Percentiles rank a stretch among this genome's conserved stretches.
These are phyloP conservation scores for Syngnathus acus DNA, from an alignment of 2,797 vertebrate species.

Conservation along the genomic window DNA sequence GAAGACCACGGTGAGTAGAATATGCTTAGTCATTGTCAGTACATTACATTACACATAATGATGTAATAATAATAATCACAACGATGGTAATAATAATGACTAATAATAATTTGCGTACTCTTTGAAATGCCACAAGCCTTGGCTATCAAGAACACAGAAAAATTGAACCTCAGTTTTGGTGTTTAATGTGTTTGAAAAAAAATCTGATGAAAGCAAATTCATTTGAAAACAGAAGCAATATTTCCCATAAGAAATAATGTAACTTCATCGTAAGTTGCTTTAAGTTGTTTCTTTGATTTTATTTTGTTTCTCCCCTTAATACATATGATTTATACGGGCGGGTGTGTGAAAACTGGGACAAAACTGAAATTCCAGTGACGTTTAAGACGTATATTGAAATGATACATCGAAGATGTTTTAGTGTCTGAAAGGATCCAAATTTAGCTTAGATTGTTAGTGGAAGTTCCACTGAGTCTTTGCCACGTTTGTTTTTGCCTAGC, in stretches of 20 bases:
- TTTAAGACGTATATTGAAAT: too few species aligned
- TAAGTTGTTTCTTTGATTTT: not conserved
- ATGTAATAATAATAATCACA: not conserved
- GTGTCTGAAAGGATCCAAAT: too few species aligned
- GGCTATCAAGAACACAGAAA: not conserved
- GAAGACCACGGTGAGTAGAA: slow-evolving; percentile 72
- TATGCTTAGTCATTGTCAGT: not conserved
- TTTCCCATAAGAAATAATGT: not conserved
- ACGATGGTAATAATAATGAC: too few species aligned
- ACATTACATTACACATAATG: not conserved
- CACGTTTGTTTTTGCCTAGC: too few species aligned
- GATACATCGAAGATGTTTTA: too few species aligned
- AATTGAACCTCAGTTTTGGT: not conserved
- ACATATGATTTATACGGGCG: too few species aligned
- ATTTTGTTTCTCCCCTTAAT: not conserved
- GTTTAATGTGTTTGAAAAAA: not conserved
- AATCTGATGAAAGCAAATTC: not conserved
- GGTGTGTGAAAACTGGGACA: not conserved
- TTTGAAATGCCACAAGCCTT: not conserved
- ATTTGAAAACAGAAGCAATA: not conserved
- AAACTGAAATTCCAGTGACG: too few species aligned
- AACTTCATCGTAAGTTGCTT: too few species aligned
- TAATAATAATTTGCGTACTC: too few species aligned
- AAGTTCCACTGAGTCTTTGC: too few species aligned
- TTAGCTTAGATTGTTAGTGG: too few species aligned